These are phyloP conservation scores for Meriones unguiculatus DNA, from an alignment of 2,113 vertebrate species.

Conservation along the genomic window DNA sequence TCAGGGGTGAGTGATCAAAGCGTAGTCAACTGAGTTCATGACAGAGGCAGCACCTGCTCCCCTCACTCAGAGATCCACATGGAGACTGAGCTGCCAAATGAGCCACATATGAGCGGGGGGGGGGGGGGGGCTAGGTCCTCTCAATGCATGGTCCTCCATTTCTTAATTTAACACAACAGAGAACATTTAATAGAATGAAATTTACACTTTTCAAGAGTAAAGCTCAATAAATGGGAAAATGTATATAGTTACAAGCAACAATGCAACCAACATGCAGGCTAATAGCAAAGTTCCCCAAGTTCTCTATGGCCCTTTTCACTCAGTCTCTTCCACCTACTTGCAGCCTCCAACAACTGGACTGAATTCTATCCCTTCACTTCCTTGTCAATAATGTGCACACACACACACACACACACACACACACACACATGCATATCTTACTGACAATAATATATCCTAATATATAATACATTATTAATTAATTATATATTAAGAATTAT, in stretches of 20 bases:
- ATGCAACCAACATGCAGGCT: background rate
- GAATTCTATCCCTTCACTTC: background rate
- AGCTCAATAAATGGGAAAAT: background rate
- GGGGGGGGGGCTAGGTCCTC: no score
- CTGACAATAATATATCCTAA: background rate
- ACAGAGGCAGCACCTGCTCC: no score
- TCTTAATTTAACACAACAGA: background rate
- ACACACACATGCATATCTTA: background rate
- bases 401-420: background rate
- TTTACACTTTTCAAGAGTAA: background rate
- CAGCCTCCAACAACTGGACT: background rate
- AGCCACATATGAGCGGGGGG: no score
- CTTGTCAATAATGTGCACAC: background rate
- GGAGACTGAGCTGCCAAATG: no score
- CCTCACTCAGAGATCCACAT: no score
- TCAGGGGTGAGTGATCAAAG: no score
- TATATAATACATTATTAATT: background rate
- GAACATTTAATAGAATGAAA: slow-evolving; percentile 48
- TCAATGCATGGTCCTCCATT: no score
- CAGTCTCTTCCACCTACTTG: background rate
- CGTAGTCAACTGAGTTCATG: no score
- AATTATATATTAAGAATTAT: background rate
- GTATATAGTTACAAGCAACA: background rate
- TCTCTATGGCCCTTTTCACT: background rate
- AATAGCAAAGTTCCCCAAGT: background rate